A percentile compares a stretch with the other conserved stretches of the same genome.
phyloP scores from a whole-genome alignment of 2,888 invertebrate genomes.

The Drosophila antonietae region DNA sequence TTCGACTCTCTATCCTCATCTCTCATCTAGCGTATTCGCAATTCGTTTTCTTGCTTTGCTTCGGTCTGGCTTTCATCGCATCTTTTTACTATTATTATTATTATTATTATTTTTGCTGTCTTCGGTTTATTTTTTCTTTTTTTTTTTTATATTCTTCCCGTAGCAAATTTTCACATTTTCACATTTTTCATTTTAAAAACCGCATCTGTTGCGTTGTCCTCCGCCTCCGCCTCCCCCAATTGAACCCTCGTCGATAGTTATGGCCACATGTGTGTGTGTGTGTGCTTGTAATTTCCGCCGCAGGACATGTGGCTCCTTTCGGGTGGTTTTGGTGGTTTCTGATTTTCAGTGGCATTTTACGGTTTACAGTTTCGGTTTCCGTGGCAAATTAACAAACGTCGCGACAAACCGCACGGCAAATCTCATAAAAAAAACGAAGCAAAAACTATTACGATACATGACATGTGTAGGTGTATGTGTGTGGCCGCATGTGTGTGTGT shows the following conservation, averaged over 20 bases:
- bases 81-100: constrained; percentile 8
- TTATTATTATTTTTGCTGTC: constrained; percentile 8
- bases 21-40: constrained; percentile 3
- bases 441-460: constrained; percentile 57
- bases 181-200: constrained; percentile 59
- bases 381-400: constrained; percentile 78
- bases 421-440: constrained; percentile 5
- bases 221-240: neutral
- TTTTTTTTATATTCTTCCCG: constrained; percentile 47
- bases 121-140: constrained; percentile 15
- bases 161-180: constrained; percentile 60
- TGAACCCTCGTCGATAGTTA: constrained; percentile 46
- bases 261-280: constrained; percentile 25
- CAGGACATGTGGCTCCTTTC: constrained; percentile 51
- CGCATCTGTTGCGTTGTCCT: constrained; percentile 66
- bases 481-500: constrained; percentile 12
- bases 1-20: neutral
- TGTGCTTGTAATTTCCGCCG: constrained; percentile 59
- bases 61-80: constrained; percentile 2
- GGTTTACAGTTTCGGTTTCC: constrained; percentile 41
- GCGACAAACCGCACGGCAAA: constrained; percentile 70
- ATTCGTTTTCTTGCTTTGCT: constrained; percentile 4
- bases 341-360: constrained; percentile 4
- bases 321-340: constrained; percentile 24
- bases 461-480: constrained; percentile 29